phyloP scores from a whole-genome alignment of 2,797 vertebrate genomes.

The Semotilus atromaculatus region DNA sequence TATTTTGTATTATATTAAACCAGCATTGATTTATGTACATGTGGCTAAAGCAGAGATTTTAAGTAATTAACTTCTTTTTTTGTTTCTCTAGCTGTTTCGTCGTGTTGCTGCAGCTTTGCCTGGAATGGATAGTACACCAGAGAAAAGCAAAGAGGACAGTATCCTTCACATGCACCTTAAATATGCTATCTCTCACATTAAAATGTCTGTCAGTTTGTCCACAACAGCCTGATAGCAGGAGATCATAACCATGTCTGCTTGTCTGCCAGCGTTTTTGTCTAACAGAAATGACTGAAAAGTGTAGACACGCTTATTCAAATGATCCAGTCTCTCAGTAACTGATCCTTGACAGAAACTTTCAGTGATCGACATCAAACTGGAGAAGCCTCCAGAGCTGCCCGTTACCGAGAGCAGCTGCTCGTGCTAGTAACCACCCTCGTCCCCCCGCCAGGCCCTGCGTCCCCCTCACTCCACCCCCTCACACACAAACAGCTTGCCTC shows the following conservation, averaged over 20 bases:
- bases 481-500: conserved; percentile 75
- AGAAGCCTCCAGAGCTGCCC: conserved; percentile 88
- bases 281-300: background rate
- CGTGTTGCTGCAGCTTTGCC: conserved; percentile 88
- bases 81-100: conserved; percentile 84
- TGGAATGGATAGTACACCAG: conserved; percentile 89
- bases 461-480: conserved; percentile 55
- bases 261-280: background rate
- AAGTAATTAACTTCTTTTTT: background rate
- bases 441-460: conserved; percentile 18
- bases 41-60: background rate
- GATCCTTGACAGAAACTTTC: conserved; percentile 77
- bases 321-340: background rate
- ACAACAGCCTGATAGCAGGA: background rate
- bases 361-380: conserved; percentile 94
- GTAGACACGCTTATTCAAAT: background rate
- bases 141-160: conserved; percentile 93
- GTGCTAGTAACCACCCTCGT: conserved; percentile 80
- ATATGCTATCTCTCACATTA: background rate
- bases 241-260: background rate
- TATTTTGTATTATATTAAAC: background rate
- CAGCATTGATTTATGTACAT: conserved; percentile 1
- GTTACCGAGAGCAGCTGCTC: conserved; percentile 93
- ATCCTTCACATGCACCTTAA: conserved; percentile 76
- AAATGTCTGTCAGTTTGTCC: background rate